These are phyloP conservation scores for Netta rufina DNA, from an alignment of 2,797 vertebrate genomes.

Conservation along the genomic window DNA sequence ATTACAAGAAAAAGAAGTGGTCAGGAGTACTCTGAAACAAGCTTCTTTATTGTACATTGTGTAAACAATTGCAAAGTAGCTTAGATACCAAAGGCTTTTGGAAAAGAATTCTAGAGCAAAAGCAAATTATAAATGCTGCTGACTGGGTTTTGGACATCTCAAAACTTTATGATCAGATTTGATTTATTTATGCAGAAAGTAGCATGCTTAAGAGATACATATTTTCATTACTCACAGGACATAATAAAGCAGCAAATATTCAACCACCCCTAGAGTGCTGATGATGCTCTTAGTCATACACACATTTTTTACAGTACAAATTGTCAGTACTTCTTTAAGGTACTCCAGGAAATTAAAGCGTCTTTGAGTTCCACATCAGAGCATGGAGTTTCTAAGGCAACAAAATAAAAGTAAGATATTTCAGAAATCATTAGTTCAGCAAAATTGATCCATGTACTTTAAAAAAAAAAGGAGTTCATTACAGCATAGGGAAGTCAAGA, in stretches of 20 bases:
- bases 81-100: not conserved
- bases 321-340: not conserved
- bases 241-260: not conserved
- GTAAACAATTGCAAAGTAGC: not conserved
- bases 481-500: not conserved
- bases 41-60: not conserved
- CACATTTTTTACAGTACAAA: not conserved
- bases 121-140: not conserved
- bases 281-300: not conserved
- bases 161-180: not conserved
- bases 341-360: not conserved
- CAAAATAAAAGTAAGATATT: not conserved
- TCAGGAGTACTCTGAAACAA: not conserved
- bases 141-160: not conserved
- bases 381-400: not conserved
- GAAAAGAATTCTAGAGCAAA: not conserved
- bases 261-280: not conserved
- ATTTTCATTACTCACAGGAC: not conserved
- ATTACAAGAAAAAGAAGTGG: not conserved
- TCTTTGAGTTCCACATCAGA: not conserved
- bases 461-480: not conserved
- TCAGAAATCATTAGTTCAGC: not conserved
- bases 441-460: not conserved
- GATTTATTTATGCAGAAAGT: not conserved
- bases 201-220: not conserved